phyloP scores from a whole-genome alignment of 2,888 invertebrate genomes.

The Emmelina monodactyla region DNA sequence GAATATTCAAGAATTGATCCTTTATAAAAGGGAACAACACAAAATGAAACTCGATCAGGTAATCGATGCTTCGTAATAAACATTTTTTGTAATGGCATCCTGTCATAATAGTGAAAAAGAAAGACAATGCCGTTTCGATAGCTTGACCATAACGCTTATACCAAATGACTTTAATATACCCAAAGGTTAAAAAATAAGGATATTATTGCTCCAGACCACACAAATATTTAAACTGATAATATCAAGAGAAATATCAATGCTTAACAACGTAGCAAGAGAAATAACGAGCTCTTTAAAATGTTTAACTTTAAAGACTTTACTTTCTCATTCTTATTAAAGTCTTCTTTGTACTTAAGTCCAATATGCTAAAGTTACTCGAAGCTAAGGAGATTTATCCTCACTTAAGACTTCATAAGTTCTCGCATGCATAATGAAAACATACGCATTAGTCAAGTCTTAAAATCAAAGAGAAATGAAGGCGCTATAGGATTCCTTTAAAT shows the following conservation, averaged over 20 bases:
- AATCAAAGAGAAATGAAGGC: too few relatives aligned
- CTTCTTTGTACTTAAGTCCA: too few relatives aligned
- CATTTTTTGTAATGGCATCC: slow-evolving; percentile 36
- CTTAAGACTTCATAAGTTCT: too few relatives aligned
- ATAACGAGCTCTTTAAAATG: slow-evolving; percentile 25
- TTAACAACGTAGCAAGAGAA: slow-evolving; percentile 22
- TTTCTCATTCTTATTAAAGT: too few relatives aligned
- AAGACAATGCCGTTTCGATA: slow-evolving; percentile 19
- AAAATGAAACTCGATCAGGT: slow-evolving; percentile 28
- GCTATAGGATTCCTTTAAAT: too few relatives aligned
- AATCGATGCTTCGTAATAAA: slow-evolving; percentile 35
- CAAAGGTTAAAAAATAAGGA: neutral
- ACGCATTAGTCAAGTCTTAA: too few relatives aligned
- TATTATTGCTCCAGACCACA: neutral
- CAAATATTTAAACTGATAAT: slow-evolving; percentile 28
- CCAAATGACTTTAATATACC: neutral
- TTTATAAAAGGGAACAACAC: slow-evolving; percentile 24
- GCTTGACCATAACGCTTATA: neutral
- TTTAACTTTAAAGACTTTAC: too few relatives aligned
- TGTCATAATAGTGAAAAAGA: slow-evolving; percentile 36
- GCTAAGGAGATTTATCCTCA: too few relatives aligned
- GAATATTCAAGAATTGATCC: too few relatives aligned
- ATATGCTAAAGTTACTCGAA: too few relatives aligned
- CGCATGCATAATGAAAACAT: too few relatives aligned
- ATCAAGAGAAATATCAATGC: neutral